Base-by-base conservation (phyloP, 2,113 vertebrate species). In the Hippolais icterina region DNA sequence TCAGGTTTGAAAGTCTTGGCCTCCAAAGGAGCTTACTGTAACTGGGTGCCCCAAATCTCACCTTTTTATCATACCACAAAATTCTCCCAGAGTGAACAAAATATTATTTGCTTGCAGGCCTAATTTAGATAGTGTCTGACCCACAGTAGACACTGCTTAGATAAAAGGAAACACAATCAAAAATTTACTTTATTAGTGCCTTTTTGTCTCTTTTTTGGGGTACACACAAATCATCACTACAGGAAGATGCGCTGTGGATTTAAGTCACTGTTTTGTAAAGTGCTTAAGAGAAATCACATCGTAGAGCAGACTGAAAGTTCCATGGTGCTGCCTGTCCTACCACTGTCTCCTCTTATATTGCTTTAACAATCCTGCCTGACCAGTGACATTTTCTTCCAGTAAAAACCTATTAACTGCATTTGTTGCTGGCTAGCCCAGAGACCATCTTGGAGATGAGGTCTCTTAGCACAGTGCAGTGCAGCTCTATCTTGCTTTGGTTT, bases 211-310 rank as follows among this genome's bases (percentile, higher is more conserved):
- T 82, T 87, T 92, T 64, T 31, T 57, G 15, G 20, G 14, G 10
- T 39, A 21, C 17, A 56, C 25, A 63, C 6, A 6, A 59, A 23
- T 7, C 15, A 33, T 24, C 3, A 5, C n/a, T 37, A 39, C 10
- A 47, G 54, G 23, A 92, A 81, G 27, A n/a, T 14, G 2, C 50
- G 7, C 18, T 53, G 21, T 47, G 14, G 19, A 64, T 59, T 52
- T 68, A 75, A 57, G 33, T 6, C 6, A 18, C 9, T 49, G 16
- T 39, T 92, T 66, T 77, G 18, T 35, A 41, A 44, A 35, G 12
- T 41, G 12, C 9, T 52, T 60, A 39, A 52, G 56, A 33, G 23
- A 93, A 87, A 12, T 47, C 1, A 2, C 0, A 0, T 4, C 0
- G 24, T 27, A 13, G 23, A 79, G 29, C 33, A 79, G 35, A 44